These are phyloP conservation scores for Nowickia ferox DNA, from an alignment of 2,888 invertebrate species.

Conservation along the genomic window DNA sequence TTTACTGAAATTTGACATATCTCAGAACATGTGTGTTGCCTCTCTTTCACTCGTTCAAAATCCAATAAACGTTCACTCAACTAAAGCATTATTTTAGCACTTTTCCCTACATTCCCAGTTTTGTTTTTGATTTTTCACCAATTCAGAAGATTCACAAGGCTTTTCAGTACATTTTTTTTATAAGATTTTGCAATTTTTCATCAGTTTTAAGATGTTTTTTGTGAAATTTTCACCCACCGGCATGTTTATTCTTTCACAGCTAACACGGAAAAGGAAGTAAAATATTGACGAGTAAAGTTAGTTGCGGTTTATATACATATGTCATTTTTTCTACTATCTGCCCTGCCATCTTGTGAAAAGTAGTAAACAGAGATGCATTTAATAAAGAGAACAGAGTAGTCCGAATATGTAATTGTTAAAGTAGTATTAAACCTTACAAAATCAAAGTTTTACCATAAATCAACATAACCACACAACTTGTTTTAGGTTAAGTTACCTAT, in stretches of 20 bases:
- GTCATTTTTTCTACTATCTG: constrained; percentile 21
- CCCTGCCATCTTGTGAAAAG: constrained; percentile 14
- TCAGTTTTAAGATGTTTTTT: constrained; percentile 75
- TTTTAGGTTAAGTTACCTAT: no score
- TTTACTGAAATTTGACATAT: constrained; percentile 27
- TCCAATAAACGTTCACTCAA: constrained; percentile 7
- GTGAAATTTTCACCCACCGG: constrained; percentile 81
- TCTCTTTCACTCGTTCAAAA: constrained; percentile 42
- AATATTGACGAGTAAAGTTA: constrained; percentile 63
- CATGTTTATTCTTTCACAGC: constrained; percentile 83
- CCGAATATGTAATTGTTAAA: background rate
- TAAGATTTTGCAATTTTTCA: constrained; percentile 71
- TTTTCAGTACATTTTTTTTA: constrained; percentile 48
- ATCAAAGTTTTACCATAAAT: no score
- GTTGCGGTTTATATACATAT: constrained; percentile 58
- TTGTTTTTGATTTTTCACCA: background rate
- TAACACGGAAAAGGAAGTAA: constrained; percentile 83
- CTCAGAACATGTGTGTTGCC: constrained; percentile 26
- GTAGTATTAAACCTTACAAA: background rate
- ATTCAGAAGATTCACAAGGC: background rate
- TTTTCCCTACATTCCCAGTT: background rate
- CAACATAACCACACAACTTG: no score
- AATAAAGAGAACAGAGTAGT: background rate
- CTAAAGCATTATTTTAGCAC: background rate
- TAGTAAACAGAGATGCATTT: constrained; percentile 21